A percentile compares a stretch with the other conserved stretches of the same genome.
phyloP scores from a whole-genome alignment of 2,113 vertebrate genomes.

The Caracal caracal region DNA sequence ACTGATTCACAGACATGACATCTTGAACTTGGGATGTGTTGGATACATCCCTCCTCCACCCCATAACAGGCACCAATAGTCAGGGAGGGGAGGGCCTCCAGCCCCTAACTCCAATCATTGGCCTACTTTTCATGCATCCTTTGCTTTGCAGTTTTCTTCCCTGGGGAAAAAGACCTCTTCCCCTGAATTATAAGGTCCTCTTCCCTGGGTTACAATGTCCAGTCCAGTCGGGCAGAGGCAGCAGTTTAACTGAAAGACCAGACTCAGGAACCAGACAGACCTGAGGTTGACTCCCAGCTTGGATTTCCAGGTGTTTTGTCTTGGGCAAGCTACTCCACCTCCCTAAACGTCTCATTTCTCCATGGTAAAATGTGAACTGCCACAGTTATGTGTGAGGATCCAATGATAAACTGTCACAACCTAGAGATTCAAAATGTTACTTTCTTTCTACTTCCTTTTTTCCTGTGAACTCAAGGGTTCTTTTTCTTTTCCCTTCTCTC shows the following conservation, averaged over 20 bases:
- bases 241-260: not conserved
- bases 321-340: not conserved
- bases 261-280: not conserved
- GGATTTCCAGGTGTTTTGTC: not conserved
- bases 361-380: not conserved
- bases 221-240: not conserved
- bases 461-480: not conserved
- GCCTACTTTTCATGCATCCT: not conserved
- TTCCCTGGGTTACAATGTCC: not conserved
- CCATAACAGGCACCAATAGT: not conserved
- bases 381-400: not conserved
- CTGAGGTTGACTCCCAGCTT: not conserved
- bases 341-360: not conserved
- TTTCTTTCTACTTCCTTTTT: slow-evolving; percentile 4
- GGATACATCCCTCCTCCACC: not conserved
- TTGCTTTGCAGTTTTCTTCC: slow-evolving; percentile 34
- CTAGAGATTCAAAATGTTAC: not conserved
- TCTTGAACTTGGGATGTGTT: slow-evolving; percentile 3
- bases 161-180: not conserved
- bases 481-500: not conserved
- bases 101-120: not conserved
- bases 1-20: not conserved
- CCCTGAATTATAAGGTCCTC: not conserved
- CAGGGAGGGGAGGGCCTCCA: not conserved
- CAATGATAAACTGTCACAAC: not conserved